These are phyloP conservation scores for Caerostris darwini DNA, from an alignment of 1,140 invertebrate genomes.

Conservation along the genomic window DNA sequence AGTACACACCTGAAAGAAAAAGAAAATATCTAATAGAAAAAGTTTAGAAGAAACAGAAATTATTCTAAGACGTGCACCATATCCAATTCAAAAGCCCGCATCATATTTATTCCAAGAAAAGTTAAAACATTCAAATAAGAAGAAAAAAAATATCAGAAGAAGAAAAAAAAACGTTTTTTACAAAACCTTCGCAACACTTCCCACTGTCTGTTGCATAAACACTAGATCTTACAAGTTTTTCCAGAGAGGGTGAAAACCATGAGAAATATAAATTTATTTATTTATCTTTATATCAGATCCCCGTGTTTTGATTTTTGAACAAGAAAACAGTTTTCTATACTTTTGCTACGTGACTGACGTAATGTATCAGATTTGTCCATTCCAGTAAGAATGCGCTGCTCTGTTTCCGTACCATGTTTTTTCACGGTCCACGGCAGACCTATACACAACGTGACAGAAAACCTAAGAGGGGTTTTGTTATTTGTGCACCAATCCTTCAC, in stretches of 20 bases:
- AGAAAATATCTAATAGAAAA: no score
- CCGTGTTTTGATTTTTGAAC: conserved; percentile 13
- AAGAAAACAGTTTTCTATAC: conserved; percentile 48
- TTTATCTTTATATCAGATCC: conserved; percentile 37
- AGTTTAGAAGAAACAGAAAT: no score
- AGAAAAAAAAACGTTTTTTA: no score
- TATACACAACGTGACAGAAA: conserved; percentile 52
- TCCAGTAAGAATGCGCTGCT: background rate
- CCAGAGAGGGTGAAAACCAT: background rate
- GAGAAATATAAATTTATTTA: background rate
- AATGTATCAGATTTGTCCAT: conserved; percentile 53
- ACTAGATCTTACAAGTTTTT: background rate
- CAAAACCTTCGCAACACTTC: no score
- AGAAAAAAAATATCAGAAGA: no score
- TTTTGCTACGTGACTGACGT: conserved; percentile 44
- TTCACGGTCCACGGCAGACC: conserved; percentile 29
- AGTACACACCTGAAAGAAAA: no score
- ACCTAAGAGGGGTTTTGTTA: conserved; percentile 6
- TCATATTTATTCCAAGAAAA: no score
- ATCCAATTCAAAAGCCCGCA: no score
- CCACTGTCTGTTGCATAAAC: no score
- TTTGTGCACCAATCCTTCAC: background rate
- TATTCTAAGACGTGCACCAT: no score
- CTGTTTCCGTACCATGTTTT: conserved; percentile 29
- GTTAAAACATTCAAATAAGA: no score